Base-by-base conservation (phyloP, 2,888 invertebrate genomes). In the Brenthis ino region DNA sequence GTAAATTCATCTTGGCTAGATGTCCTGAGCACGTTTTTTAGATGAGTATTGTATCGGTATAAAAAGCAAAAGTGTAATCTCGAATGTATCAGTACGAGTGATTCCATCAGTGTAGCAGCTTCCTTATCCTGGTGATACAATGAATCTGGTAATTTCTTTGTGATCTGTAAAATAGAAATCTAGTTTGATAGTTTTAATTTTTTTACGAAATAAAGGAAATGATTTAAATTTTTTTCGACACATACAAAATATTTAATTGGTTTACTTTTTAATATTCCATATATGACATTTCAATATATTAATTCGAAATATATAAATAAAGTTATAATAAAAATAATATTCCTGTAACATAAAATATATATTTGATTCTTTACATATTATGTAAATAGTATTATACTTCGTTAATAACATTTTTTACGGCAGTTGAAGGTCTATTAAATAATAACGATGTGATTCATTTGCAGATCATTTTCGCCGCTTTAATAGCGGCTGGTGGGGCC, bases 31-130 rank as follows among this genome's bases (percentile, higher is more conserved):
- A 86, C 83, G 89, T 89, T 90, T 89, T 88, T 88, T 85, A 81
- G 85, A 79, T 82, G 85, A 82, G 82, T 86, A 87, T 85, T 82
- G 81, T 82, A 82, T 81, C 77, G 82, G 85, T 91, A 91, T 91
- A 91, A 86, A 85, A 88, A 88, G 87, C 83, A 83, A 83, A 85
- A 82, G 83, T 80, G 77, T 77, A 77, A 76, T 75, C 76, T 77
- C 67, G 74, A 75, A 75, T 75, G 74, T 82, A 86, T 79, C 86
- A 91, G 90, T 90, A 76, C 80, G 82, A 79, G 82, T 80, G 80
- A 77, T 81, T 76, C 81, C 81, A 80, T 82, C 84, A 80, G 77
- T 75, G 82, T 74, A 77, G 76, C 77, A 80, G 77, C 79, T 82
- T 82, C 82, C 81, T 77, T 71, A 70, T 75, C 67, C 71, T 64